Conservation (phyloP, 64 coral and sea anemone species). For the Hydrozoanthus tunicans region DNA sequence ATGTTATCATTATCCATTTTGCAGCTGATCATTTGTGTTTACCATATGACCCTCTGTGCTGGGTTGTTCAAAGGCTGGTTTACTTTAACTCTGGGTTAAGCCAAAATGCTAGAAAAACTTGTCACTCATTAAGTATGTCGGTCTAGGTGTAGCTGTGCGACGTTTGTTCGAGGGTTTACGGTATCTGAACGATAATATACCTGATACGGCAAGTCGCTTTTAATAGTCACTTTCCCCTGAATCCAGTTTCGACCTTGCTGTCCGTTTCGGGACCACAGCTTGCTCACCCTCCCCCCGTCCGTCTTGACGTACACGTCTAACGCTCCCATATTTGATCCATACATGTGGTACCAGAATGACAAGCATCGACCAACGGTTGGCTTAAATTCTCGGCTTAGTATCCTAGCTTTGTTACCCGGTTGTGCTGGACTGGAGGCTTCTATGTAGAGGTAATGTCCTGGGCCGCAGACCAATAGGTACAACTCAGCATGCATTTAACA, state of each 20-base stretch:
- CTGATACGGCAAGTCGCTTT: background rate
- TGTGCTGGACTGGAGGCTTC: constrained; percentile 78
- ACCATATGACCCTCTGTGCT: too few relatives aligned
- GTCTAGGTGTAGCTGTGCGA: too few relatives aligned
- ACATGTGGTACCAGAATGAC: constrained; percentile 84
- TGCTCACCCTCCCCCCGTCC: background rate
- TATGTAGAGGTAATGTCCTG: constrained; percentile 76
- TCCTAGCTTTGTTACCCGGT: constrained; percentile 61
- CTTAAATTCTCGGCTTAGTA: constrained; percentile 59
- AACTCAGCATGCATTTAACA: background rate
- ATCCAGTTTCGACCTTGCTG: constrained; percentile 66
- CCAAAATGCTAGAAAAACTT: too few relatives aligned
- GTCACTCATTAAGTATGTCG: too few relatives aligned
- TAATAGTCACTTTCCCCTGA: constrained; percentile 34
- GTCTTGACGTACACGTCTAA: constrained; percentile 58
- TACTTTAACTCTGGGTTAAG: too few relatives aligned
- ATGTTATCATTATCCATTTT: too few relatives aligned
- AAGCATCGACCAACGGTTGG: constrained; percentile 54
- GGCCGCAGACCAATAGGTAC: background rate
- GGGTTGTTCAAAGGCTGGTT: too few relatives aligned
- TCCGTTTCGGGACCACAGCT: constrained; percentile 62
- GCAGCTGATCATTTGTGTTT: too few relatives aligned
- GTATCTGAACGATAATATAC: too few relatives aligned
- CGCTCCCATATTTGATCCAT: constrained; percentile 57
- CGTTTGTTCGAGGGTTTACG: too few relatives aligned